Base-by-base conservation (phyloP, 2,113 vertebrate genomes). In the Callopanchax toddi region DNA sequence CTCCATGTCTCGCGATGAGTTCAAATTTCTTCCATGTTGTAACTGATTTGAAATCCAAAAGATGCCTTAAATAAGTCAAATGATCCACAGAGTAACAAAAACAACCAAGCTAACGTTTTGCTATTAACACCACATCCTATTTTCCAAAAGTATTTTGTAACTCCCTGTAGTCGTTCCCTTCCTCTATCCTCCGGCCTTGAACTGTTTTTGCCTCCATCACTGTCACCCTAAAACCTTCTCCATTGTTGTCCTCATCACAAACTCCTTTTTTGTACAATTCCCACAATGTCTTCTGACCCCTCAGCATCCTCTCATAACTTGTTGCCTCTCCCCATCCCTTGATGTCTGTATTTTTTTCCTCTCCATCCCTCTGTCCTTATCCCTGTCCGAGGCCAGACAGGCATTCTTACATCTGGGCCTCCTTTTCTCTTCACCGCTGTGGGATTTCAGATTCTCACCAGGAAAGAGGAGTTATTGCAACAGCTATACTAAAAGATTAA, bases 401-500 rank as follows among this genome's bases (percentile, higher is more conserved):
- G 54, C 74, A 79, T 85, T 80, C 60, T 60, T 79, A 44, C 56
- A 74, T 78, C 56, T 60, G 57, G 63, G 42, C 62, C 71, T 65
- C 63, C 57, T 36, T 60, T 67, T 9, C 67, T 53, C 51, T 63
- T 52, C 40, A 63, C 76, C 59, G 29, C 69, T 60, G 34, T 71
- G 82, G 73, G 76, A 76, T 68, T 67, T 74, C 57, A 74, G 55
- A 69, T 87, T 86, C 78, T 91, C 81, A 83, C 73, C 79, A 85
- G 76, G 60, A 83, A 71, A 37, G 34, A 81, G 84, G 81, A 89
- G 81, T 85, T 81, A 55, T 80, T 67, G 59, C 72, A 20, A 61
- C 18, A 21, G 26, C 51, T 22, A 62, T 76, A 76, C 78, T 78
- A 85, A 88, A 90, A 84, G 73, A 74, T 78, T 71, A 81, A 85